phyloP scores from a whole-genome alignment of 1,140 invertebrate genomes.

The Diachasma alloeum region DNA sequence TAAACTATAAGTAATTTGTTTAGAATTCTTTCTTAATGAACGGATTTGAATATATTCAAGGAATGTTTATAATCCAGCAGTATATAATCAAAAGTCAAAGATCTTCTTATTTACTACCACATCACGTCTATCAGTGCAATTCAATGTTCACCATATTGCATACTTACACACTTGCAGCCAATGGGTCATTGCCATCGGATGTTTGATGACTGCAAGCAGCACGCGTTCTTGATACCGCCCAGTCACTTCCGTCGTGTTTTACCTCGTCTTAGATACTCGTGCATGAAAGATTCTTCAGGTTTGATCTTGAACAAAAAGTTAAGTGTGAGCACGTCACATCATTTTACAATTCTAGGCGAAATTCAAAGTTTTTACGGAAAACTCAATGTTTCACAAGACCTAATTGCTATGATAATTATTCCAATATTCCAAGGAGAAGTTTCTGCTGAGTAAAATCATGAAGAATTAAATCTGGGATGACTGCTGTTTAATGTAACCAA shows the following conservation, averaged over 20 bases:
- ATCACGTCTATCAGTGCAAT: slow-evolving; percentile 11
- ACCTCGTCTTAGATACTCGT: neutral
- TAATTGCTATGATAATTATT: no score
- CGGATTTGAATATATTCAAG: neutral
- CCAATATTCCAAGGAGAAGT: no score
- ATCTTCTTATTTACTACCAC: neutral
- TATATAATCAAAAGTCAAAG: neutral
- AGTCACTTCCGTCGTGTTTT: slow-evolving; percentile 22
- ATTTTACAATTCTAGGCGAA: neutral
- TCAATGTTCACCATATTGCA: neutral
- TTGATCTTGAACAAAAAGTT: neutral
- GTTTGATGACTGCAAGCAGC: slow-evolving; percentile 18
- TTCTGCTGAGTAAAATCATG: no score
- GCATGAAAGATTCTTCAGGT: neutral
- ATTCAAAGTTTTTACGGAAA: neutral
- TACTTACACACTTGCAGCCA: neutral
- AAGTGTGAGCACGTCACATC: neutral
- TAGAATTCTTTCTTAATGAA: no score
- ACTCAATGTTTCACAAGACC: neutral
- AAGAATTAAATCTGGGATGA: no score
- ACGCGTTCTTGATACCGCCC: neutral
- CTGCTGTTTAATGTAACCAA: no score
- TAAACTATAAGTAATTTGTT: no score
- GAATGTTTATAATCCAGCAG: neutral
- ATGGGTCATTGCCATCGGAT: slow-evolving; percentile 21